Conservation (phyloP, 2,113 vertebrate species). For the Tachysurus fulvidraco region DNA sequence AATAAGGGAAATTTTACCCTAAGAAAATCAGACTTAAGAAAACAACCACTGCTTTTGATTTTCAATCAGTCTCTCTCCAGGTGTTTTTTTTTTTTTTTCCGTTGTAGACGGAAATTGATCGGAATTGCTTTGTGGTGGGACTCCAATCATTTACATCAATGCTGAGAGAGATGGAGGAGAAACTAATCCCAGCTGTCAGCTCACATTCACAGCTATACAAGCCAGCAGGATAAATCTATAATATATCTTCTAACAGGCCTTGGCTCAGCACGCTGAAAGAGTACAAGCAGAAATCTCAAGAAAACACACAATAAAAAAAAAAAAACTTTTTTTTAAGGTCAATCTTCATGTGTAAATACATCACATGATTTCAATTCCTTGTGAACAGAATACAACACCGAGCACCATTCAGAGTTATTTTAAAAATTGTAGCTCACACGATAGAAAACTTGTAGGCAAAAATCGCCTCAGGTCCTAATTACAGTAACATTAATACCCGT, state of each 20-base stretch:
- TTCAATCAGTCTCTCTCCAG: background rate
- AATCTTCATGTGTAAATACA: background rate
- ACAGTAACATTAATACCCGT: conserved; percentile 28
- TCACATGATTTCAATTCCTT: background rate
- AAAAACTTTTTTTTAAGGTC: background rate
- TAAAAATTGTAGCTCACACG: background rate
- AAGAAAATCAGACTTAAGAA: background rate
- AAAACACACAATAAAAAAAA: background rate
- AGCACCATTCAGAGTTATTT: background rate
- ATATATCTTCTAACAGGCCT: background rate
- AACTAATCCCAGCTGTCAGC: background rate
- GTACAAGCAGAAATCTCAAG: background rate
- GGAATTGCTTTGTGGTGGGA: background rate
- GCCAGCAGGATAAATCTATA: background rate
- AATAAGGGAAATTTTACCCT: background rate
- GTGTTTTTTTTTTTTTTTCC: background rate
- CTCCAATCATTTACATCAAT: background rate
- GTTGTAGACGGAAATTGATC: background rate
- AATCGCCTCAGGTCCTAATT: conserved; percentile 37
- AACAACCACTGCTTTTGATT: background rate
- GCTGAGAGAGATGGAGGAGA: background rate
- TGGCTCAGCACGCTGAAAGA: background rate
- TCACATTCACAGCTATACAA: background rate
- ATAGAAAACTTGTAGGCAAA: background rate
- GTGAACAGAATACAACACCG: background rate